Base-by-base conservation (phyloP, 2,888 invertebrate genomes). In the Rhagonycha fulva region DNA sequence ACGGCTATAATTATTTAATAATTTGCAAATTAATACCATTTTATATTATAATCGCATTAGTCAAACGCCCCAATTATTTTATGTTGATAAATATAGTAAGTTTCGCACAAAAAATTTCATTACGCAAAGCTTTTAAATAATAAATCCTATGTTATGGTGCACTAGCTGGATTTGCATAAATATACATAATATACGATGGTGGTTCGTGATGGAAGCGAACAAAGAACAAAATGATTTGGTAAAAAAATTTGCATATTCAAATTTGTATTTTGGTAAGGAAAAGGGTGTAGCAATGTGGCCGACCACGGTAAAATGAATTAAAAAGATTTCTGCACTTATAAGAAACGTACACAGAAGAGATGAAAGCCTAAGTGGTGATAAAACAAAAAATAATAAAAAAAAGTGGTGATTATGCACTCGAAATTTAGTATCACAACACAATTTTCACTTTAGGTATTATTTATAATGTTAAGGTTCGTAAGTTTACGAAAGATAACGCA, bases 21-120 rank as follows among this genome's bases (percentile, higher is more conserved):
- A 66, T 66, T 66, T 66, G n/a, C 63, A 66, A 66, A 66, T 66
- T 66, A 66, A 66, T 66, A 66, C 26, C 63, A 66, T 66, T 66
- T 66, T 66, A 66, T 24, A 66, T 66, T 66, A 66, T 66, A 66
- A 66, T 66, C 63, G 63, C 24, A 66, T 66, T 66, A 66, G 63
- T 66, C n/a, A 14, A 66, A 12, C 47, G 47, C 47, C n/a, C 47
- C 47, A 47, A 47, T 47, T 47, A 47, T 47, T 47, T 47, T 47
- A 47, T 47, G n/a, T 47, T 47, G n/a, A n/a, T 47, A 47, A 47
- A 47, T 47, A 47, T 12, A 7, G 4, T 26, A n/a, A 47, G n/a
- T 47, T 47, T 47, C 9, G 47, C 12, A n/a, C 7, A 47, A 47
- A 47, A 47, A 47, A 12, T 47, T 47, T 47, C 47, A 47, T 47